phyloP scores from a whole-genome alignment of 2,888 invertebrate species.

The Meganola albula region DNA sequence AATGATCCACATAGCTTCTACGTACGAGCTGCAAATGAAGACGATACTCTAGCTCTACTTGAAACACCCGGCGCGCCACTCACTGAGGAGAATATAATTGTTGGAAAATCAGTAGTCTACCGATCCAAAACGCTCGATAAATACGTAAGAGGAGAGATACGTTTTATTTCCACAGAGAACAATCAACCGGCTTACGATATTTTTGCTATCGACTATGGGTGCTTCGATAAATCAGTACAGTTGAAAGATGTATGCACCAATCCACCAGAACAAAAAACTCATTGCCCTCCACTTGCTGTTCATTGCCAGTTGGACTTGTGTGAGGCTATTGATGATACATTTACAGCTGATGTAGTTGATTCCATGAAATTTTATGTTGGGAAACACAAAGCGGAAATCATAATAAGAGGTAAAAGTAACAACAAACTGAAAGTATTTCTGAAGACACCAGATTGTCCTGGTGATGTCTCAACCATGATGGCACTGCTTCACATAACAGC shows the following conservation, averaged over 20 bases:
- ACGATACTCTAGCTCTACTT: slow-evolving; percentile 9
- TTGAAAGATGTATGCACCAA: slow-evolving; percentile 4
- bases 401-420: neutral
- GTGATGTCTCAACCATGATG: slow-evolving; percentile 17
- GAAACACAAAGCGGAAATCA: slow-evolving; percentile 9
- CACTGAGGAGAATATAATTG: neutral
- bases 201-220: slow-evolving; percentile 23
- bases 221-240: slow-evolving; percentile 8
- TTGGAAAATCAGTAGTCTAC: slow-evolving; percentile 11
- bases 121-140: slow-evolving; percentile 11
- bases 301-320: slow-evolving; percentile 18
- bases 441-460: slow-evolving; percentile 12
- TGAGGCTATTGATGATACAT: slow-evolving; percentile 9
- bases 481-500: slow-evolving; percentile 11
- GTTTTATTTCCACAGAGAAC: neutral
- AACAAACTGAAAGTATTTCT: slow-evolving; percentile 15
- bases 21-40: slow-evolving; percentile 5
- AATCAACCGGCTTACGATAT: slow-evolving; percentile 5
- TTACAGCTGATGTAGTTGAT: slow-evolving; percentile 14
- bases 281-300: slow-evolving; percentile 12
- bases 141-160: slow-evolving; percentile 16
- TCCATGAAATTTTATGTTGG: slow-evolving; percentile 14
- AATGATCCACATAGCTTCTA: slow-evolving; percentile 21
- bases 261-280: neutral
- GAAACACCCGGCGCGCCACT: slow-evolving; percentile 9